A percentile compares a stretch with the other conserved stretches of the same genome.
phyloP scores from a whole-genome alignment of 2,113 vertebrate species.

The Pelmatolapia mariae region DNA sequence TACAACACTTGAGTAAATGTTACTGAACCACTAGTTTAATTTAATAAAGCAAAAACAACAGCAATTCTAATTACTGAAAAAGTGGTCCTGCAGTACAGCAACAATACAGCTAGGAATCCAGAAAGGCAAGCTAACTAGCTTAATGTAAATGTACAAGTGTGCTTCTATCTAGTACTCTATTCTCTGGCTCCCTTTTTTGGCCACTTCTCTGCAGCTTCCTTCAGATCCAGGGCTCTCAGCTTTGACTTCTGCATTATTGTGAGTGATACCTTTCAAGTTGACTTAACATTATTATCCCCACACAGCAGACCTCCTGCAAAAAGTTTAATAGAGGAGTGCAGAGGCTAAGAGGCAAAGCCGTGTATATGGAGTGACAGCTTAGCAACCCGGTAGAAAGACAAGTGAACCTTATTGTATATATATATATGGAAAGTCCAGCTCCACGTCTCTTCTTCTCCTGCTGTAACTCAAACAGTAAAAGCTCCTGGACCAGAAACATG shows the following conservation, averaged over 20 bases:
- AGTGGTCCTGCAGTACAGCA: background rate
- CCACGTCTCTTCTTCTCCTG: background rate
- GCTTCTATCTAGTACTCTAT: background rate
- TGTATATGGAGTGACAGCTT: constrained; percentile 10
- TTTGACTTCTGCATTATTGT: background rate
- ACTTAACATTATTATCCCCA: background rate
- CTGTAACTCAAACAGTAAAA: constrained; percentile 10
- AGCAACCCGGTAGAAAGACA: background rate
- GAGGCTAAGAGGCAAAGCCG: background rate
- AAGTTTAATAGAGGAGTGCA: background rate
- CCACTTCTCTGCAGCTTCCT: background rate
- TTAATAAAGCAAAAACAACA: background rate
- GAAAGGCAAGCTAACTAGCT: background rate
- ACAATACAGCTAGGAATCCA: background rate
- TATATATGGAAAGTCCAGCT: constrained; percentile 18
- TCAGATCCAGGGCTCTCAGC: background rate
- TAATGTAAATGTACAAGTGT: background rate
- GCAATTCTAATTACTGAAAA: background rate
- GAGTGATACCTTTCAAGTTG: background rate
- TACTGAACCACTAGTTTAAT: background rate
- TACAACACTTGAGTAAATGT: background rate
- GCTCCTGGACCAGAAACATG: constrained; percentile 23
- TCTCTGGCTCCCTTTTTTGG: background rate
- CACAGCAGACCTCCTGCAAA: background rate
- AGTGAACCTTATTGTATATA: constrained; percentile 6